These are phyloP conservation scores for Phrynocephalus forsythii DNA, from an alignment of 2,797 vertebrate species.

Conservation along the genomic window DNA sequence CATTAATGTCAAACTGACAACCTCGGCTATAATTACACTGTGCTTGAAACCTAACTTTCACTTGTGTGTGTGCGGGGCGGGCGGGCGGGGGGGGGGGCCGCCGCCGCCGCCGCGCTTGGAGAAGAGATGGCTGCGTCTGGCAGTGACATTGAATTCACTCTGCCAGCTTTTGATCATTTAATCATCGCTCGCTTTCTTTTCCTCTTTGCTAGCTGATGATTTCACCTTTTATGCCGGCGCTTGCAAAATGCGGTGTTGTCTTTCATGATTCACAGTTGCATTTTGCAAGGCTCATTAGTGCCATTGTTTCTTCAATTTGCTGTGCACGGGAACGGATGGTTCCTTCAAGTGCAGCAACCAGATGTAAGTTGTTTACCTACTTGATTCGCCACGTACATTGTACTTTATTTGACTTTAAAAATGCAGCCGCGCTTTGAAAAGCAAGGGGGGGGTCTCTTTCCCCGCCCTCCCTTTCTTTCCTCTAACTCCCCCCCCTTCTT, in stretches of 20 bases:
- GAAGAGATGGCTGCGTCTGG: conserved; percentile 95
- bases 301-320: conserved; percentile 89
- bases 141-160: conserved; percentile 98
- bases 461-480: too few relatives aligned
- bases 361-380: conserved; percentile 91
- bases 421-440: conserved; percentile 77
- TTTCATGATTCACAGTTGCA: conserved; percentile 94
- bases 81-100: neutral
- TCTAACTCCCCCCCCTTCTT: neutral
- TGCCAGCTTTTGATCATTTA: conserved; percentile 99
- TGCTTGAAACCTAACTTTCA: conserved; percentile 99
- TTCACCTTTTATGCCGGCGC: conserved; percentile 96
- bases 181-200: conserved; percentile 98
- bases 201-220: conserved; percentile 92
- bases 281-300: conserved; percentile 93
- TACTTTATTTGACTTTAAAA: conserved; percentile 86
- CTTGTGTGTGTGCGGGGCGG: conserved; percentile 82
- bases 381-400: conserved; percentile 88
- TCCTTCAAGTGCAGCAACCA: conserved; percentile 88
- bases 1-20: conserved; percentile 99
- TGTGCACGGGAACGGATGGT: conserved; percentile 82
- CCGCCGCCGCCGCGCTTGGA: neutral
- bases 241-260: conserved; percentile 95
- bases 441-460: conserved; percentile 73
- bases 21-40: conserved; percentile 99